phyloP scores from a whole-genome alignment of 2,888 invertebrate genomes.

The Aleiodes leptofemur region DNA sequence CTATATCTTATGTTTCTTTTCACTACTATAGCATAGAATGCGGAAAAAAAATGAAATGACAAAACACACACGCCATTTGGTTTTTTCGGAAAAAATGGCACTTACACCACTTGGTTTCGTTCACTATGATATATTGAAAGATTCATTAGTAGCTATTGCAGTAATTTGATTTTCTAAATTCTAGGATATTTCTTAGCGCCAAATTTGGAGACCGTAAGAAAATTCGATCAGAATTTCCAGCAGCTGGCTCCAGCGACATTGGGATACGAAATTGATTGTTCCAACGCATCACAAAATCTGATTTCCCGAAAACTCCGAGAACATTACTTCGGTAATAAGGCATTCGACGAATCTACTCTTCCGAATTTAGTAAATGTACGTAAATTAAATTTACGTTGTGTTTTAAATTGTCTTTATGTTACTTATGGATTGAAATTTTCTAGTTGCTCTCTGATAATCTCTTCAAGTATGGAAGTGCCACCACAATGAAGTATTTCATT shows the following conservation, averaged over 20 bases:
- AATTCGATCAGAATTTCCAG: slow-evolving; percentile 77
- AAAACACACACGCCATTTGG: no score
- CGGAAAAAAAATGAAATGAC: no score
- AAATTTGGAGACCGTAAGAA: slow-evolving; percentile 73
- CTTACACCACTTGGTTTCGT: no score
- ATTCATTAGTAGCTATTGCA: not conserved
- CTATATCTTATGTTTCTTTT: no score
- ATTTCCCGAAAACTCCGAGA: slow-evolving; percentile 78
- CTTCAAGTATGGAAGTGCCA: slow-evolving; percentile 81
- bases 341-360: slow-evolving; percentile 75
- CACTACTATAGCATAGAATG: no score
- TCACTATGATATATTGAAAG: no score
- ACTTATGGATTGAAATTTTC: slow-evolving; percentile 49
- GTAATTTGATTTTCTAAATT: not conserved
- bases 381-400: not conserved
- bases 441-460: slow-evolving; percentile 85
- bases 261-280: slow-evolving; percentile 79
- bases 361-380: slow-evolving; percentile 79
- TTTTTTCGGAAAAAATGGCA: no score
- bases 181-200: slow-evolving; percentile 69
- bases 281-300: slow-evolving; percentile 64
- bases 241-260: slow-evolving; percentile 80
- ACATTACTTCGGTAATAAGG: slow-evolving; percentile 78
- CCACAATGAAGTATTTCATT: slow-evolving; percentile 79
- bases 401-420: not conserved